These are phyloP conservation scores for Colossoma macropomum DNA, from an alignment of 2,113 vertebrate species.

Conservation along the genomic window DNA sequence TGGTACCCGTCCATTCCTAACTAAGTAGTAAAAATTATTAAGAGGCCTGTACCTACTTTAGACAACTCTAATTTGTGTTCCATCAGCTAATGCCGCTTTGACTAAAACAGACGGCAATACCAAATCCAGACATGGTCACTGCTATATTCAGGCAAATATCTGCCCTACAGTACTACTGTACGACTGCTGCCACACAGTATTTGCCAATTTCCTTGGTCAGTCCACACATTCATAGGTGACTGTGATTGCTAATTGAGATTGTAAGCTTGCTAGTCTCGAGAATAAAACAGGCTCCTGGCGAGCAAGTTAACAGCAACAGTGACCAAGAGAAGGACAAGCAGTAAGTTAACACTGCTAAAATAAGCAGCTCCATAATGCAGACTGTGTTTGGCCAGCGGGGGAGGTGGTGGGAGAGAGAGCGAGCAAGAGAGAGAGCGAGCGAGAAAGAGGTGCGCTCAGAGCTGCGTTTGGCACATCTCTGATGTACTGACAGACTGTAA, in stretches of 20 bases:
- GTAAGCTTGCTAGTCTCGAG: neutral
- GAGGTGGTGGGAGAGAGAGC: neutral
- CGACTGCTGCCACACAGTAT: neutral
- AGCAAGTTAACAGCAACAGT: neutral
- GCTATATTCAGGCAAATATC: no score
- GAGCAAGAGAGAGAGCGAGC: neutral
- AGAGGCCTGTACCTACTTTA: no score
- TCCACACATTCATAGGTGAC: neutral
- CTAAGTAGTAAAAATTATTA: no score
- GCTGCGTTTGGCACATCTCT: conserved; percentile 14
- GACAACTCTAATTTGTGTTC: no score
- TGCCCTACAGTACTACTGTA: neutral
- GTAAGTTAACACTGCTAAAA: conserved; percentile 45
- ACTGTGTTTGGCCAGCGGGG: neutral
- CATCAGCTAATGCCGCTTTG: no score
- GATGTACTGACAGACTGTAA: conserved; percentile 36
- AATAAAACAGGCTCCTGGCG: conserved; percentile 7
- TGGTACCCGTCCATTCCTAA: no score
- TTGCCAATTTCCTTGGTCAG: neutral
- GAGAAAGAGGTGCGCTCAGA: neutral
- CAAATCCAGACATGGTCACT: no score
- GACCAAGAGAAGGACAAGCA: neutral
- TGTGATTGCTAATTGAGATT: neutral
- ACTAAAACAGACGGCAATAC: no score
- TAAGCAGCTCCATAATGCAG: conserved; percentile 22